phyloP scores from a whole-genome alignment of 2,113 vertebrate genomes.

The Sterrhoptilus dennistouni region DNA sequence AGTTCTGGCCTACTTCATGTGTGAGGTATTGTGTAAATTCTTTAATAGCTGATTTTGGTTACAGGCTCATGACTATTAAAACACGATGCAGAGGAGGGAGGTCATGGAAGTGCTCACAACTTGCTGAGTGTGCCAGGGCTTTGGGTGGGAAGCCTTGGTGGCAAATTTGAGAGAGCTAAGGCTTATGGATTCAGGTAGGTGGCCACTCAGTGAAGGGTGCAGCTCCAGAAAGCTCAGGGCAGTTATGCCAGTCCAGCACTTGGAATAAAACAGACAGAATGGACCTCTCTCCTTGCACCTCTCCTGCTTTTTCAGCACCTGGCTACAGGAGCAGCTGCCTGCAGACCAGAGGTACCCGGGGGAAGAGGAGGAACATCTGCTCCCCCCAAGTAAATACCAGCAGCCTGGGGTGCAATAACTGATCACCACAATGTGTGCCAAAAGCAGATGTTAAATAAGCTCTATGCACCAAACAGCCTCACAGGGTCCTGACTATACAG shows the following conservation, averaged over 20 bases:
- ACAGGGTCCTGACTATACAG: background rate
- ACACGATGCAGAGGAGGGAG: background rate
- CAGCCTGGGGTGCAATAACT: background rate
- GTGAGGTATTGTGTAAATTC: constrained; percentile 57
- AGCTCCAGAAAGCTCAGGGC: background rate
- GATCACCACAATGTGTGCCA: background rate
- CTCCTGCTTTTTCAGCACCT: background rate
- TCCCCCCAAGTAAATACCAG: background rate
- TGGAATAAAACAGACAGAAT: background rate
- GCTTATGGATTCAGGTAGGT: background rate
- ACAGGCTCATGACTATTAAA: constrained; percentile 18
- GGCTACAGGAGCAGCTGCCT: background rate
- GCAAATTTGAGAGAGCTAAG: background rate
- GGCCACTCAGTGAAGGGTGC: background rate
- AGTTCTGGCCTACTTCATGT: constrained; percentile 14
- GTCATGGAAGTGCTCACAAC: background rate
- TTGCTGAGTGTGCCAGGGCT: background rate
- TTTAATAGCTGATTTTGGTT: constrained; percentile 45
- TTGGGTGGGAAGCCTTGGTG: background rate
- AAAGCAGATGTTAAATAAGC: background rate
- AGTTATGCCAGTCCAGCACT: background rate
- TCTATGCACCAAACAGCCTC: background rate
- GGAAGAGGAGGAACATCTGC: background rate
- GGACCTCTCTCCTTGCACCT: background rate
- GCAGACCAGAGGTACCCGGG: background rate